Evolutionary conservation across 2,888 invertebrate genomes (phyloP).

Genomic region (Thymelicus acteon): DNA sequence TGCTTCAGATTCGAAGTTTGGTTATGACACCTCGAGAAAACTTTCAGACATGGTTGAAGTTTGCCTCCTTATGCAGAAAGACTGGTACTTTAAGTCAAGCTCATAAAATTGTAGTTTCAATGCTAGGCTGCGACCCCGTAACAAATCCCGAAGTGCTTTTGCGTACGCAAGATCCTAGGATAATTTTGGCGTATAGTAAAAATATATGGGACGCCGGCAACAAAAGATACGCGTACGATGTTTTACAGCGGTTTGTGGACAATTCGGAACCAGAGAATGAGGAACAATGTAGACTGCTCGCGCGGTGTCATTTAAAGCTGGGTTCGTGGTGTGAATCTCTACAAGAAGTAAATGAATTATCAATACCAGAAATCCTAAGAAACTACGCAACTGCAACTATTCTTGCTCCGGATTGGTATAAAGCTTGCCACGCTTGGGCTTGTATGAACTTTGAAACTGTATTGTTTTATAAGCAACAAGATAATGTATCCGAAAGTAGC

Average conservation of each 20-base stretch:
- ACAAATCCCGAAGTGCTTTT: conserved; percentile 87
- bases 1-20: conserved; percentile 96
- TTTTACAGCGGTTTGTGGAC: conserved; percentile 91
- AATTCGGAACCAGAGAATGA: conserved; percentile 78
- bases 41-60: conserved; percentile 98
- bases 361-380: conserved; percentile 89
- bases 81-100: conserved; percentile 94
- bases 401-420: conserved; percentile 95
- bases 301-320: conserved; percentile 95
- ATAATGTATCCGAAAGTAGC: conserved; percentile 75
- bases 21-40: conserved; percentile 97
- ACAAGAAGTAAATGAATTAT: conserved; percentile 91
- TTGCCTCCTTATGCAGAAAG: conserved; percentile 98
- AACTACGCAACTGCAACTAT: conserved; percentile 93
- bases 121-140: conserved; percentile 92
- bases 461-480: conserved; percentile 84
- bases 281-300: conserved; percentile 85
- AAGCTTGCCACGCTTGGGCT: conserved; percentile 99
- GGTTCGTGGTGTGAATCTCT: conserved; percentile 97
- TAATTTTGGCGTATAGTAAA: conserved; percentile 97
- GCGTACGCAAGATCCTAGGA: conserved; percentile 91
- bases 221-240: conserved; percentile 90
- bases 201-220: conserved; percentile 96
- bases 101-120: conserved; percentile 95
- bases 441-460: conserved; percentile 99